Conservation (phyloP, 35 echinoderm and acorn worm genomes). For the Apostichopus californicus region DNA sequence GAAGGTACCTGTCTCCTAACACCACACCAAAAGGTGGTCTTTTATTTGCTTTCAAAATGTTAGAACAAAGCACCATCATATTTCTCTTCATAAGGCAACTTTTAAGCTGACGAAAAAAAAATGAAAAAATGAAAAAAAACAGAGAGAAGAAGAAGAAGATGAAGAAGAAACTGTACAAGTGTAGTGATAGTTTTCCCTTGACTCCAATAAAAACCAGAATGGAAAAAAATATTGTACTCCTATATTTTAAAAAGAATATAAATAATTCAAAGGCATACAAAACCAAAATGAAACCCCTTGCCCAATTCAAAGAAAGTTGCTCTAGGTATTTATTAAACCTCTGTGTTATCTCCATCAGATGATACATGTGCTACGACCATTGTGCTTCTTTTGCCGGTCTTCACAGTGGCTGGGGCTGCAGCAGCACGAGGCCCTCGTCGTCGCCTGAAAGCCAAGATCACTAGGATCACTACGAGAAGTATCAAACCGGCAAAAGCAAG, state of each 20-base stretch:
- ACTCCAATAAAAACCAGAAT: conserved; percentile 4
- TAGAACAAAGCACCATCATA: conserved; percentile 39
- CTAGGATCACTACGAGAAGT: conserved; percentile 62
- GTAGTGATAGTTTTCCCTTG: not conserved
- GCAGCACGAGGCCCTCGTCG: conserved; percentile 35
- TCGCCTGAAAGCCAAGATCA: conserved; percentile 62
- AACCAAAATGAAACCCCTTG: conserved; percentile 30
- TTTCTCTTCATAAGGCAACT: conserved; percentile 52
- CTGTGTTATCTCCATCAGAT: conserved; percentile 86
- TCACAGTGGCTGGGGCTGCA: conserved; percentile 14
- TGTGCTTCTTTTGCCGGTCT: conserved; percentile 63
- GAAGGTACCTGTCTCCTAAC: not conserved
- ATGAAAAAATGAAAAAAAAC: no score
- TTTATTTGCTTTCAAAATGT: not conserved
- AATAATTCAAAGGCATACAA: conserved; percentile 59
- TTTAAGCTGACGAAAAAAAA: conserved; percentile 43
- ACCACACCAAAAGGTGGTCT: not conserved
- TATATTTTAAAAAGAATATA: conserved; percentile 54
- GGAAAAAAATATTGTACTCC: conserved; percentile 45
- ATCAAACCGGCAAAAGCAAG: conserved; percentile 54
- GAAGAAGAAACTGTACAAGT: conserved; percentile 26
- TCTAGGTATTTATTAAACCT: conserved; percentile 74
- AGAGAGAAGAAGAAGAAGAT: no score
- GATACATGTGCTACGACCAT: conserved; percentile 74
- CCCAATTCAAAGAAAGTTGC: conserved; percentile 29